These are phyloP conservation scores for Chloroclysta siterata DNA, from an alignment of 2,888 invertebrate genomes.

Conservation along the genomic window DNA sequence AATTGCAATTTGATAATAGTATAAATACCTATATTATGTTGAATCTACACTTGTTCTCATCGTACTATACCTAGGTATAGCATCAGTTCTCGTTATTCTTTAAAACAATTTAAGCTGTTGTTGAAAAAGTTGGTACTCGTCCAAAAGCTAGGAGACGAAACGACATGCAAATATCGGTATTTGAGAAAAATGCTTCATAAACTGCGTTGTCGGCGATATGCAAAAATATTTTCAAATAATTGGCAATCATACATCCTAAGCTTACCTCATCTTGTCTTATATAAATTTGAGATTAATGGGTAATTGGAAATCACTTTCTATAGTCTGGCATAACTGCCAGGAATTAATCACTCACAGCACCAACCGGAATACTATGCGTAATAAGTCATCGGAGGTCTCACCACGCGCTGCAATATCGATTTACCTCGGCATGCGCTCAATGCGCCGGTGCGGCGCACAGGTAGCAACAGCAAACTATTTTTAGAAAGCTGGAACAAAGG, in stretches of 20 bases:
- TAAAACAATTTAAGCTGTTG: neutral
- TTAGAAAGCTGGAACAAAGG: slow-evolving; percentile 2
- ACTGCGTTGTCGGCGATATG: neutral
- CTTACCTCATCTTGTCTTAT: slow-evolving; percentile 5
- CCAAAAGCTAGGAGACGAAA: neutral
- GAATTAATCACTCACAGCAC: slow-evolving; percentile 1
- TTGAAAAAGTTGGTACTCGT: neutral
- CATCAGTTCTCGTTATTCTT: too few relatives aligned
- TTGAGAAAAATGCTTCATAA: neutral
- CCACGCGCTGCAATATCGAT: slow-evolving; percentile 35
- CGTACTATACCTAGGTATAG: too few relatives aligned
- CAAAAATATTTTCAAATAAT: neutral
- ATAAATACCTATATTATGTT: too few relatives aligned
- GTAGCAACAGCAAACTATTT: slow-evolving; percentile 4
- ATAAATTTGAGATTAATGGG: neutral
- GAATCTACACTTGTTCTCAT: neutral
- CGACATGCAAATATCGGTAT: neutral
- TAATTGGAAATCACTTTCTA: neutral
- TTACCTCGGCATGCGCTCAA: slow-evolving; percentile 17
- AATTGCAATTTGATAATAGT: too few relatives aligned
- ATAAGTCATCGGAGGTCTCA: slow-evolving; percentile 9
- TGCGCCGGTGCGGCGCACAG: slow-evolving; percentile 21
- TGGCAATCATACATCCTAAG: neutral
- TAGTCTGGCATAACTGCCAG: neutral
- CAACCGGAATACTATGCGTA: neutral